Conservation (phyloP, 2,113 vertebrate genomes). For the Sander vitreus region DNA sequence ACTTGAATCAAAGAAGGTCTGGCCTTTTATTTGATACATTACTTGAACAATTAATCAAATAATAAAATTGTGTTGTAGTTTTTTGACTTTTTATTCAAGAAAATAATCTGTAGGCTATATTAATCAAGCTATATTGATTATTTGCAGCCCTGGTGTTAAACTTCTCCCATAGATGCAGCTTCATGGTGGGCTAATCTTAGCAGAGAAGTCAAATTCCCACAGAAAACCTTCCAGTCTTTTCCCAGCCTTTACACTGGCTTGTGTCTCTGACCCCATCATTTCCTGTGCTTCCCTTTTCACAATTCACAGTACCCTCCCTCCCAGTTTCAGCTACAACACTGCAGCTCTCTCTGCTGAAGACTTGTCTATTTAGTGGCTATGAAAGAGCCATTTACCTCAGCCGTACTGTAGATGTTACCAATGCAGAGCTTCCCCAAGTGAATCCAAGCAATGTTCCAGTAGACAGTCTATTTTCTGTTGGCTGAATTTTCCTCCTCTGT, state of each 20-base stretch:
- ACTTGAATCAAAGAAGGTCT: background rate
- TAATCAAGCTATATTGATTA: background rate
- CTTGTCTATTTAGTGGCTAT: constrained; percentile 10
- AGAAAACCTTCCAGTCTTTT: constrained; percentile 16
- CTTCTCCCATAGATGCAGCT: background rate
- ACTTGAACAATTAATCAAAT: background rate
- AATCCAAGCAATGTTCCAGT: constrained; percentile 34
- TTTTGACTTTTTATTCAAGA: background rate
- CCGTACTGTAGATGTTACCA: constrained; percentile 40
- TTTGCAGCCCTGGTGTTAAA: background rate
- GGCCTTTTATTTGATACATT: background rate
- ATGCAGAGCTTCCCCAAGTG: constrained; percentile 6
- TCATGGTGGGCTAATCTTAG: constrained; percentile 9
- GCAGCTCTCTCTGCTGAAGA: constrained; percentile 26
- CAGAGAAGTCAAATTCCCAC: constrained; percentile 22
- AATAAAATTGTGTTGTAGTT: too few species aligned
- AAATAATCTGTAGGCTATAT: background rate
- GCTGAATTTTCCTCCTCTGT: background rate
- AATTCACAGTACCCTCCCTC: constrained; percentile 27
- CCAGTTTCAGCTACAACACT: background rate
- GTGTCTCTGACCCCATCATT: constrained; percentile 41
- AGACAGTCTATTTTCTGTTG: constrained; percentile 26
- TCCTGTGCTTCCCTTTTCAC: constrained; percentile 51
- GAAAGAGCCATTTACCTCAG: constrained; percentile 55
- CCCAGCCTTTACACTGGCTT: background rate